phyloP scores from a whole-genome alignment of 2,888 invertebrate genomes.

The Agriopis aurantiaria region DNA sequence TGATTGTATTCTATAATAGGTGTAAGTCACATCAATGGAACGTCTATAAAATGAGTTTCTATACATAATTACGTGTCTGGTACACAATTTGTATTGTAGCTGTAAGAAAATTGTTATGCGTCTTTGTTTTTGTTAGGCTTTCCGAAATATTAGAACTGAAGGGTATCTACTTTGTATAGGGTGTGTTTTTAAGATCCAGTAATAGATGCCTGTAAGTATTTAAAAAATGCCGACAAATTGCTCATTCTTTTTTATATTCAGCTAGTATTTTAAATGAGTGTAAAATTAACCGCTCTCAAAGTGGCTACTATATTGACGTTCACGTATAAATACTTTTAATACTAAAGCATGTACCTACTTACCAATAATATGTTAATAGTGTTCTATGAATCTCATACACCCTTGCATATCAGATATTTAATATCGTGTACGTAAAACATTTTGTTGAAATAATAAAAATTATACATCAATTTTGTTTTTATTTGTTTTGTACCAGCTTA shows the following conservation, averaged over 20 bases:
- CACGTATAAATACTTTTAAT: slow-evolving; percentile 23
- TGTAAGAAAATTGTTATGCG: slow-evolving; percentile 26
- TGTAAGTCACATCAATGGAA: slow-evolving; percentile 38
- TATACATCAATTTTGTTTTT: slow-evolving; percentile 20
- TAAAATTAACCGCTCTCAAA: not conserved
- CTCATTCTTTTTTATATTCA: not conserved
- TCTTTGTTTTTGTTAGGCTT: slow-evolving; percentile 33
- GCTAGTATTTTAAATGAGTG: not conserved
- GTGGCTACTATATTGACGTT: not conserved
- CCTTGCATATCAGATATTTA: slow-evolving; percentile 39
- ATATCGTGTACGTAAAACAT: slow-evolving; percentile 32
- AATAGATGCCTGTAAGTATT: not conserved
- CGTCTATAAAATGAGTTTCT: slow-evolving; percentile 31
- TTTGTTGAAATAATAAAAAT: slow-evolving; percentile 44
- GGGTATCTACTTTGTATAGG: not conserved
- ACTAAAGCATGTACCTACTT: slow-evolving; percentile 18
- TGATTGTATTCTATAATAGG: not conserved
- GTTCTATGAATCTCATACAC: slow-evolving; percentile 33
- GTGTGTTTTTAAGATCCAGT: not conserved
- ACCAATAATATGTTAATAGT: not conserved
- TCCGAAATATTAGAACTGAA: slow-evolving; percentile 9
- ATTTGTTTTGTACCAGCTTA: slow-evolving; percentile 1
- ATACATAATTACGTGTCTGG: slow-evolving; percentile 61
- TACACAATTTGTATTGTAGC: slow-evolving; percentile 57
- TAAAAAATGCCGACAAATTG: not conserved